Conservation (phyloP, 2,888 invertebrate species). For the Copidosoma aretas region DNA sequence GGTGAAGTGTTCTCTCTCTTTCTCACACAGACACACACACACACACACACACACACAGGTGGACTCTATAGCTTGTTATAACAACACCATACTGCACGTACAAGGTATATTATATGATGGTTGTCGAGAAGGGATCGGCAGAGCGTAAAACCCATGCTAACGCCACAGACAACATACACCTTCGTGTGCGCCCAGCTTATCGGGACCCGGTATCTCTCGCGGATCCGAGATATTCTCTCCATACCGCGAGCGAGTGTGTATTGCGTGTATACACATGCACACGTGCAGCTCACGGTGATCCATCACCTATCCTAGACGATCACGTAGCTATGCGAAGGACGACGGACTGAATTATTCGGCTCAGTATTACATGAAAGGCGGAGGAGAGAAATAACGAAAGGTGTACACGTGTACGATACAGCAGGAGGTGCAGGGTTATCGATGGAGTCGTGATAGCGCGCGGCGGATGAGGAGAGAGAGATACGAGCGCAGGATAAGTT, state of each 20-base stretch:
- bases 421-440: constrained; percentile 18
- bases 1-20: neutral
- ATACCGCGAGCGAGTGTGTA: no score
- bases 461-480: no score
- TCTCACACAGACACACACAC: no score
- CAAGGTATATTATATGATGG: no score
- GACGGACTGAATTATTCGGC: constrained; percentile 26
- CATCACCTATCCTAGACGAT: constrained; percentile 52
- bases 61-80: no score
- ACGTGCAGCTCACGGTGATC: constrained; percentile 46
- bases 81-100: no score
- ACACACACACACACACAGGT: neutral
- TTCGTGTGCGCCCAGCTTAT: constrained; percentile 24
- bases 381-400: constrained; percentile 34
- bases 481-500: no score
- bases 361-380: constrained; percentile 36
- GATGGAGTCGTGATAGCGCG: constrained; percentile 13
- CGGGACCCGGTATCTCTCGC: constrained; percentile 29
- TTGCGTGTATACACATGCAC: constrained; percentile 38
- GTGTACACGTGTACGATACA: constrained; percentile 3
- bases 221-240: no score
- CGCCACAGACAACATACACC: no score
- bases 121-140: neutral
- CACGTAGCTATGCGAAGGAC: constrained; percentile 54
- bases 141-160: no score